A percentile compares a stretch with the other conserved stretches of the same genome.
Conservation (phyloP, 2,888 invertebrate genomes). For the Bruchidius siliquastri region DNA sequence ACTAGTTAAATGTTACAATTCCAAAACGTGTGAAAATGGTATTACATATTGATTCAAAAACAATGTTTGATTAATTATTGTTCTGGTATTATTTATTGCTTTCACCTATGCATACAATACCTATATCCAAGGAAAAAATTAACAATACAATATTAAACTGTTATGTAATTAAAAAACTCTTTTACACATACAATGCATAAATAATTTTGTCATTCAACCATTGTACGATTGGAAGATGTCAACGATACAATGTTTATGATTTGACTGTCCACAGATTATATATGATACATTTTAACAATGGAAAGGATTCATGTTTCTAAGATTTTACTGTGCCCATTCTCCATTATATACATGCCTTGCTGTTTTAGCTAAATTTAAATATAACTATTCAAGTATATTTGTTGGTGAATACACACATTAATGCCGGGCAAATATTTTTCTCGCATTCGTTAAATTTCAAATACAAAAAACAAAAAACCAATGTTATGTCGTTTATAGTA, state of each 20-base stretch:
- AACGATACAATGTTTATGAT: too few relatives aligned
- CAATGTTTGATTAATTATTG: not conserved
- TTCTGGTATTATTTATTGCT: not conserved
- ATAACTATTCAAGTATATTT: too few relatives aligned
- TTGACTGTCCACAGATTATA: too few relatives aligned
- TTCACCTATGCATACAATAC: not conserved
- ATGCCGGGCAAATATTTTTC: too few relatives aligned
- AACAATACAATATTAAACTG: not conserved
- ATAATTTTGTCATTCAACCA: slow-evolving; percentile 1
- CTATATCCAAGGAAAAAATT: not conserved
- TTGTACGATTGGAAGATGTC: not conserved
- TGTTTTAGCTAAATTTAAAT: too few relatives aligned
- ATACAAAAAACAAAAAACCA: not conserved
- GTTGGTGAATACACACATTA: too few relatives aligned
- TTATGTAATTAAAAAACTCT: slow-evolving; percentile 18
- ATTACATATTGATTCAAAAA: not conserved
- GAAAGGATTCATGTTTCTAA: too few relatives aligned
- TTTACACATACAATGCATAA: slow-evolving; percentile 14
- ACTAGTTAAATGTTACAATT: too few relatives aligned
- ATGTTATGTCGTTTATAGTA: not conserved
- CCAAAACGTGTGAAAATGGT: not conserved
- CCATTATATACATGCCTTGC: too few relatives aligned
- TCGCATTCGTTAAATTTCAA: not conserved
- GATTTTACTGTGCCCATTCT: too few relatives aligned
- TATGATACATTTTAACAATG: too few relatives aligned